Evolutionary conservation across 2,113 vertebrate genomes (phyloP).

Genomic region (Oncorhynchus keta): DNA sequence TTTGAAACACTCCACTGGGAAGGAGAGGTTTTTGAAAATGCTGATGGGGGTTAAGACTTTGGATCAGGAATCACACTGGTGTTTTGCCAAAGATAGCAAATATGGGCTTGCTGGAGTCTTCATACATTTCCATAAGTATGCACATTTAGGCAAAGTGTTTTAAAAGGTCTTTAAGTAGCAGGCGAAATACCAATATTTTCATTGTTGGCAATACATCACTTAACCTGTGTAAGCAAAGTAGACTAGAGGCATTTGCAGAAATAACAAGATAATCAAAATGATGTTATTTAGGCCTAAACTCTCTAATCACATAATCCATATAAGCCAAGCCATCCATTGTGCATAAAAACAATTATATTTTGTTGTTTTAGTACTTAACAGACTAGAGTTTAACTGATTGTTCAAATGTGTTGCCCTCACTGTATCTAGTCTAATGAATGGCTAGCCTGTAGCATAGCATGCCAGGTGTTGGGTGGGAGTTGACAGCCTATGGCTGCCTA

Average conservation of each 20-base stretch:
- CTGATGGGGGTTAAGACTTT: conserved; percentile 24
- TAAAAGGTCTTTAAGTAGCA: background rate
- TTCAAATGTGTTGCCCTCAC: background rate
- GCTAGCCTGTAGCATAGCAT: conserved; percentile 36
- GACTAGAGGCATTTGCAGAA: too few species aligned
- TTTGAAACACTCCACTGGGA: conserved; percentile 26
- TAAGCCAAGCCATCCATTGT: background rate
- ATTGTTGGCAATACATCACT: too few species aligned
- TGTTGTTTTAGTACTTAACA: background rate
- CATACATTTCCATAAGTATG: background rate
- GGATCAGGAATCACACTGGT: conserved; percentile 23
- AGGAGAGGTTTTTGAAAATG: conserved; percentile 45
- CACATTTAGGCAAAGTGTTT: background rate
- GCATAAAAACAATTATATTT: background rate
- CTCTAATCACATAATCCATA: background rate
- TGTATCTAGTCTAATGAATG: conserved; percentile 1
- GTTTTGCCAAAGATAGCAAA: conserved; percentile 29
- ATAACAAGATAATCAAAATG: too few species aligned
- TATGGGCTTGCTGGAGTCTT: conserved; percentile 1
- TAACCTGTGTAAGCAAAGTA: too few species aligned
- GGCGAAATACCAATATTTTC: background rate
- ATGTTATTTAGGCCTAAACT: background rate
- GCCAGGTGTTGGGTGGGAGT: conserved; percentile 70
- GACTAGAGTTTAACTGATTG: background rate
- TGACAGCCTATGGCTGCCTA: conserved; percentile 62